Percentiles rank a stretch among this genome's conserved stretches.
These are phyloP conservation scores for Rhyacophila evoluta DNA, from an alignment of 2,888 invertebrate species.

Conservation along the genomic window DNA sequence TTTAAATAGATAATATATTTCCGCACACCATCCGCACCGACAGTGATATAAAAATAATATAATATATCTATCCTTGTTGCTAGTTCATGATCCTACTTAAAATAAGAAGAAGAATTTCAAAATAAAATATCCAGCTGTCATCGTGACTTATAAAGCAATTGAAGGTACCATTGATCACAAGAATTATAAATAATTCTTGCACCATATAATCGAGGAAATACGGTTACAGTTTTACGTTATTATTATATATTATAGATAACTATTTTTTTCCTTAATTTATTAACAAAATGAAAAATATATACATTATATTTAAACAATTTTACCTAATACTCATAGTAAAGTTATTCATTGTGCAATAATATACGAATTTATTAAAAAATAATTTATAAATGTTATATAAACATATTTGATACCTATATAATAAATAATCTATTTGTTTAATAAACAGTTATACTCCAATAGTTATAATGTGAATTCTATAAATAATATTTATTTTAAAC, in stretches of 20 bases:
- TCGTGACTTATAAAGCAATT: too few species aligned
- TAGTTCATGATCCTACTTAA: too few species aligned
- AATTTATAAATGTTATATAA: slow-evolving; percentile 39
- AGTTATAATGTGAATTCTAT: slow-evolving; percentile 6
- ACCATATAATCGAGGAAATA: too few species aligned
- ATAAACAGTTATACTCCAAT: slow-evolving; percentile 30
- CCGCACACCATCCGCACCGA: too few species aligned
- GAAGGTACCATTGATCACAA: too few species aligned
- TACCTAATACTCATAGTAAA: not conserved
- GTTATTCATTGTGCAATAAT: slow-evolving; percentile 47
- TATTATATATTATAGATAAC: not conserved
- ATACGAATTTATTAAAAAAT: slow-evolving; percentile 47
- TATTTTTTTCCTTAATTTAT: not conserved
- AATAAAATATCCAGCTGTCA: too few species aligned
- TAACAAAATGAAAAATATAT: slow-evolving; percentile 11
- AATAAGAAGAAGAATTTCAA: too few species aligned
- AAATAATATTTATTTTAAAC: not conserved
- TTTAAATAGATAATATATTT: too few species aligned
- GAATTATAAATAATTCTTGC: too few species aligned
- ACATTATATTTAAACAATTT: not conserved
- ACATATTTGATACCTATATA: slow-evolving; percentile 27
- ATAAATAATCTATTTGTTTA: not conserved
- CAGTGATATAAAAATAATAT: too few species aligned
- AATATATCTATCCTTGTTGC: too few species aligned
- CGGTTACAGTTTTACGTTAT: too few species aligned